Conservation (phyloP, 2,797 vertebrate species). For the Phoebastria nigripes region DNA sequence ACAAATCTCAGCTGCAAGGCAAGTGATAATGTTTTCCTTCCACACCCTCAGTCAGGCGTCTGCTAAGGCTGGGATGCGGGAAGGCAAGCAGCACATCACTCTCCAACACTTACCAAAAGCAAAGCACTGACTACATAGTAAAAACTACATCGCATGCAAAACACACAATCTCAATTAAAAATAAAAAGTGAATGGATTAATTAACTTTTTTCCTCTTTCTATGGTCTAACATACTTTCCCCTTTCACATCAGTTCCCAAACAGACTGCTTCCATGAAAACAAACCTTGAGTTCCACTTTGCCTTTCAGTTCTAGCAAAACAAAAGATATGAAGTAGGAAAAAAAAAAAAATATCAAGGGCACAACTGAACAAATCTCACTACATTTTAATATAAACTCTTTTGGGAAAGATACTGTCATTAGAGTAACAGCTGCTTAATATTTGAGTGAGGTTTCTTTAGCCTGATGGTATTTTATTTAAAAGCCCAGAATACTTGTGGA, state of each 20-base stretch:
- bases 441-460: not conserved
- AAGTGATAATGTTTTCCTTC: not conserved
- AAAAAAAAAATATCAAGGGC: not conserved
- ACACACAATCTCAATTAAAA: not conserved
- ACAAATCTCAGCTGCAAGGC: not conserved
- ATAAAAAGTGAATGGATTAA: not conserved
- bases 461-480: not conserved
- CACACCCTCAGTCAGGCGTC: not conserved
- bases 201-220: not conserved
- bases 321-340: not conserved
- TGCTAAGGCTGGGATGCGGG: not conserved
- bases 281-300: not conserved
- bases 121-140: rapidly evolving
- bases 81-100: no score
- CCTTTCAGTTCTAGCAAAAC: not conserved
- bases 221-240: rapidly evolving
- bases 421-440: not conserved
- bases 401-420: not conserved
- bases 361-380: not conserved
- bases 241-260: not conserved
- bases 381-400: not conserved
- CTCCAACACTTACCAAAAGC: not conserved
- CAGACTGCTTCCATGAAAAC: not conserved
- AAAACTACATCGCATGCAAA: not conserved
- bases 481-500: not conserved